Evolutionary conservation across 1,140 invertebrate genomes (phyloP).

Genomic region (Nilaparvata lugens): DNA sequence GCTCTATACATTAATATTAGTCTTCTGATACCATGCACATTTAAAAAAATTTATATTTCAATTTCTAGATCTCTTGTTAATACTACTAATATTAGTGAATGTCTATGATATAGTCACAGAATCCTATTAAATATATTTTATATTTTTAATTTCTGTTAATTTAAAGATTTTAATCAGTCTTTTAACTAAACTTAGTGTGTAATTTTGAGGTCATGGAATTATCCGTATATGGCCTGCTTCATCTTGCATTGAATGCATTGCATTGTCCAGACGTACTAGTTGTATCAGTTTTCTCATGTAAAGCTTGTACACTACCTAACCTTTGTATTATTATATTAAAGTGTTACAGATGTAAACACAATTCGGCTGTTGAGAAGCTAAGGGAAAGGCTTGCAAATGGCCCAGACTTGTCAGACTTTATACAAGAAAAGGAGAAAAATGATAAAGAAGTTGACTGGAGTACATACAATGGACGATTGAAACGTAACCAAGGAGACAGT

Average conservation of each 20-base stretch:
- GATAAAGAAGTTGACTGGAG: conserved; percentile 39
- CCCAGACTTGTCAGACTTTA: conserved; percentile 53
- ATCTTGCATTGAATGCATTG: neutral
- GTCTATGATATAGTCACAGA: no score
- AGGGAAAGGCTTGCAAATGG: conserved; percentile 48
- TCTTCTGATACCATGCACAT: no score
- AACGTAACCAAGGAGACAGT: conserved; percentile 70
- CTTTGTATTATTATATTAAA: neutral
- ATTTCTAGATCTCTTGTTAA: no score
- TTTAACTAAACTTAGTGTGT: neutral
- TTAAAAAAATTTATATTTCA: no score
- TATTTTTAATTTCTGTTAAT: no score
- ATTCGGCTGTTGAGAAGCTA: conserved; percentile 27
- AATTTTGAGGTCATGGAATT: neutral
- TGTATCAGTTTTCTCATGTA: neutral
- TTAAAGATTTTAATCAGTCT: neutral
- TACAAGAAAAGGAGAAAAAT: conserved; percentile 9
- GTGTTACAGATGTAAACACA: neutral
- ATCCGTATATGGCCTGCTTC: no score
- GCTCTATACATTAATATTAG: no score
- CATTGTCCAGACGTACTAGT: neutral
- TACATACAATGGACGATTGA: conserved; percentile 72
- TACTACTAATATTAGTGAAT: no score
- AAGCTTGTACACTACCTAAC: neutral
- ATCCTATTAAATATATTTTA: no score